Base-by-base conservation (phyloP, 2,888 invertebrate species). In the Nomada ferruginata region DNA sequence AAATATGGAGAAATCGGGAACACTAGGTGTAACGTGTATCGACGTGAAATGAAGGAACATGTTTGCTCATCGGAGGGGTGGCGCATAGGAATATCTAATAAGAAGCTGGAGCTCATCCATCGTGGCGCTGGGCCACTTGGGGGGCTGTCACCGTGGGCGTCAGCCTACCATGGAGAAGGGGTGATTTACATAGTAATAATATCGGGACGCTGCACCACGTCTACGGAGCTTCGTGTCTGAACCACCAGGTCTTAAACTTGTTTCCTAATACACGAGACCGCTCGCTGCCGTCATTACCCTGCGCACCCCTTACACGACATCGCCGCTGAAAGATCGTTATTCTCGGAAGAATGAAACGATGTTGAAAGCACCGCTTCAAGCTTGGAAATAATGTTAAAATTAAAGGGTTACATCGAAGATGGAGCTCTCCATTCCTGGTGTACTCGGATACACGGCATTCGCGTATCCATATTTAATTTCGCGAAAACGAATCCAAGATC, bases 181-280 rank as follows among this genome's bases (percentile, higher is more conserved):
- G 91, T 93, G 93, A 94, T 94, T 94, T 94, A 93, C 94, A 94
- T 94, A 93, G 93, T 94, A 94, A 94, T 94, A 94, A 94, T 94
- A 94, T 93, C 91, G 91, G 91, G 90, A 89, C 90, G 57, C 57
- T 76, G 63, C 63, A 70, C 78, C 79, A 79, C 69, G 78, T 64
- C 79, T 42, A 68, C 52, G 57, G 69, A 74, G 70, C 77, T 65
- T 75, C 77, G 55, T 76, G 66, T 20, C 69, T 72, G 61, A 77
- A 69, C 68, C 77, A 82, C 78, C 69, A 70, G 76, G 75, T 64
- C 70, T 82, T 78, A 78, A 87, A 86, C 81, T 83, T 74, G 70
- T 79, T 80, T 83, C 81, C 78, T 71, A 82, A 82, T 81, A 81
- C 80, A 59, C 61, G 69, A 52, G 57, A 65, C 61, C 55, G 76